A percentile compares a stretch with the other conserved stretches of the same genome.
Evolutionary conservation across 2,113 vertebrate genomes (phyloP).

Genomic region (Atractosteus spatula): DNA sequence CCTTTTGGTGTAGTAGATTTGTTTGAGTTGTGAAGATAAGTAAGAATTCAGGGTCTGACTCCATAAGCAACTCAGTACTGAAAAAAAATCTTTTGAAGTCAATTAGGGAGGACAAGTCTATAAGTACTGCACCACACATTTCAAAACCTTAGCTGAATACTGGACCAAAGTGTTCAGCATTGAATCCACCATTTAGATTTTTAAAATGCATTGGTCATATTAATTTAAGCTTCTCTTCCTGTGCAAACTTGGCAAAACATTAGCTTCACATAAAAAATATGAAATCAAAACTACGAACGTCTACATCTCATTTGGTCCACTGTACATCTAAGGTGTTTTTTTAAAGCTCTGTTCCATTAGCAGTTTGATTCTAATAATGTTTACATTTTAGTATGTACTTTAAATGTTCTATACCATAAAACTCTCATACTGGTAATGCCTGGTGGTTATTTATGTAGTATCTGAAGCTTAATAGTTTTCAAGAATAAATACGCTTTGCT

Average conservation of each 20-base stretch:
- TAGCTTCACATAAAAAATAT: neutral
- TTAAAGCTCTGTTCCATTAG: slow-evolving; percentile 12
- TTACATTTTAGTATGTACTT: slow-evolving; percentile 10
- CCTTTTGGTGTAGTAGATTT: too few species aligned
- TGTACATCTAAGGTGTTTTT: slow-evolving; percentile 10
- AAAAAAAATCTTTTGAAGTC: neutral
- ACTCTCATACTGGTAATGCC: neutral
- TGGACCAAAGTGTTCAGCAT: neutral
- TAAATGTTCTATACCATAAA: slow-evolving; percentile 5
- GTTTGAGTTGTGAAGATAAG: too few species aligned
- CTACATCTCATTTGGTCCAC: slow-evolving; percentile 9
- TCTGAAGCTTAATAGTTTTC: slow-evolving; percentile 8
- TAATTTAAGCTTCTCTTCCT: neutral
- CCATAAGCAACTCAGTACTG: too few species aligned
- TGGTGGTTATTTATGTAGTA: slow-evolving; percentile 2
- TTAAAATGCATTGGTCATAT: neutral
- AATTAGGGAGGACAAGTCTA: neutral
- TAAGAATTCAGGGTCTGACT: too few species aligned
- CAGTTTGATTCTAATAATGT: slow-evolving; percentile 11
- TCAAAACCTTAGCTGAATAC: neutral
- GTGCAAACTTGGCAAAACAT: slow-evolving; percentile 9
- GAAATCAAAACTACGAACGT: slow-evolving; percentile 3
- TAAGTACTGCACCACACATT: neutral
- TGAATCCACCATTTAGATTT: neutral
- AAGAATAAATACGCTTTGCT: slow-evolving; percentile 11